Percentiles rank a stretch among this genome's conserved stretches.
Evolutionary conservation across 2,888 invertebrate species (phyloP).

Genomic region (Phyto melanocephala): DNA sequence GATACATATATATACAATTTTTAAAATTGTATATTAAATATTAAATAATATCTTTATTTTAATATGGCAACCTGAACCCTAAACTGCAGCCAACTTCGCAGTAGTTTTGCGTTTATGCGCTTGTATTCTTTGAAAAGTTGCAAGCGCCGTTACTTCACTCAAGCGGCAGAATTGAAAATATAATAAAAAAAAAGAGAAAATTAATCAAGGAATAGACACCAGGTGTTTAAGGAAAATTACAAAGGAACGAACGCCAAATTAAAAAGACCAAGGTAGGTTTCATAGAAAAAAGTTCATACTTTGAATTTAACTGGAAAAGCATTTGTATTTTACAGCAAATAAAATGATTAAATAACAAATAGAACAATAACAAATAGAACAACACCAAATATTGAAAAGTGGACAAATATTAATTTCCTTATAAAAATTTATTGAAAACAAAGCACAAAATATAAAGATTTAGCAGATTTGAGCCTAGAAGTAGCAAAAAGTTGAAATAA

Average conservation of each 20-base stretch:
- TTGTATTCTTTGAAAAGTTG: slow-evolving; percentile 63
- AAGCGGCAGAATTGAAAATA: slow-evolving; percentile 54
- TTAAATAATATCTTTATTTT: neutral
- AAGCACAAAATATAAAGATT: neutral
- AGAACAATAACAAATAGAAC: neutral
- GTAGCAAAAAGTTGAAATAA: slow-evolving; percentile 7
- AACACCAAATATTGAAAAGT: neutral
- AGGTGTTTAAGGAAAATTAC: slow-evolving; percentile 40
- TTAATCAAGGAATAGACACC: slow-evolving; percentile 19
- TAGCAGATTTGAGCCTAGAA: neutral
- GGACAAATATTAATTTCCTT: neutral
- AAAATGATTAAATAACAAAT: slow-evolving; percentile 18
- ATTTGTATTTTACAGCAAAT: slow-evolving; percentile 42
- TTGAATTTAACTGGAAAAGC: neutral
- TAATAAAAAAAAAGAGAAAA: slow-evolving; percentile 35
- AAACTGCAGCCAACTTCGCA: slow-evolving; percentile 68
- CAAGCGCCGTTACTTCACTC: slow-evolving; percentile 55
- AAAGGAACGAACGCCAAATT: neutral
- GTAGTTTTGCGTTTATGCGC: slow-evolving; percentile 46
- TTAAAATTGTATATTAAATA: too few species aligned
- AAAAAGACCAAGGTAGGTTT: slow-evolving; percentile 10
- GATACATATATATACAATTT: too few species aligned
- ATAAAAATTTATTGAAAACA: neutral
- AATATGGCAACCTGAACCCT: slow-evolving; percentile 61
- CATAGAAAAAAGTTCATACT: neutral